Base-by-base conservation (phyloP, 92 coral and sea anemone genomes). In the Nematostella vectensis region DNA sequence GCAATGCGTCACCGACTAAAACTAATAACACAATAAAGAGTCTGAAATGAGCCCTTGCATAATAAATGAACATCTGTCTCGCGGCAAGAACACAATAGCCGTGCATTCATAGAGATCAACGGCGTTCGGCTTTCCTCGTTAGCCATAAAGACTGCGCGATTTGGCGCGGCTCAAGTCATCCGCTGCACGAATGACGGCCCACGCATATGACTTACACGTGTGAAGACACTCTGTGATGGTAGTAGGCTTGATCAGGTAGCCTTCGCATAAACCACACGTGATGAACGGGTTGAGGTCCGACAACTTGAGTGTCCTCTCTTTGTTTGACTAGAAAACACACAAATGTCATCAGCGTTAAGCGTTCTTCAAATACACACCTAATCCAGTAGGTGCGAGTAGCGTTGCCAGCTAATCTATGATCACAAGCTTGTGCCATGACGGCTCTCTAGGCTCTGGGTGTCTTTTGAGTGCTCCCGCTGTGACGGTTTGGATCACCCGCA, bases 191-290 rank as follows among this genome's bases (percentile, higher is more conserved):
- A n/a, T n/a, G n/a, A n/a, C n/a, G n/a, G n/a, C n/a, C n/a, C n/a
- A n/a, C n/a, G n/a, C n/a, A n/a, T n/a, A n/a, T 76, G 62, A 87
- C 99, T 76, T 87, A 93, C 99, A 93, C 54, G 99, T 93, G 58
- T 93, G 99, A 9, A 93, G 85, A 69, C 99, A 93, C 62, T 93
- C 99, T 49, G 96, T 79, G 48, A 93, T 87, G 37, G 96, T 87
- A 3, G 99, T 93, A 0, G 99, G 99, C 71, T 79, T 87, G 61
- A 93, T 87, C 83, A 88, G 75, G 62, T 93, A 93, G 50, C 99
- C 99, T 58, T 71, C 64, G 74, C 99, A 93, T 57, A 93, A 71
- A 48, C 71, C 81, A 72, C 99, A 93, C 58, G 94, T 93, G 51
- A 93, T 61, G 29, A 82, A 72, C 37, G 83, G 79, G 63, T 87